Percentiles rank a stretch among this genome's conserved stretches.
These are phyloP conservation scores for Potamarius usumacintae DNA, from an alignment of 2,113 vertebrate species.

Conservation along the genomic window DNA sequence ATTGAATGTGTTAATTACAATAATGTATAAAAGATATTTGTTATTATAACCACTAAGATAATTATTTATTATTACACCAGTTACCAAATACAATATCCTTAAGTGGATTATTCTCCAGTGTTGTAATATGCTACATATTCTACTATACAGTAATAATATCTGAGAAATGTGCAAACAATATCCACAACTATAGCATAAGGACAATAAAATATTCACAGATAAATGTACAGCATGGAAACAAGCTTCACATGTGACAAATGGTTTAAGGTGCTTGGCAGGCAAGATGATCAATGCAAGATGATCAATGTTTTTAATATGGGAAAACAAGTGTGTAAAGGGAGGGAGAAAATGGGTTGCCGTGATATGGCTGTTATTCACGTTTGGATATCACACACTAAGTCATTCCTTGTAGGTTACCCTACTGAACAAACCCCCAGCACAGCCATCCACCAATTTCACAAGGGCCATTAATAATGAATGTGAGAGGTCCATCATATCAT, in stretches of 20 bases:
- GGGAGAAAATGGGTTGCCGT: neutral
- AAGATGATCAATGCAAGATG: conserved; percentile 22
- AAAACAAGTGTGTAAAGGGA: conserved; percentile 1
- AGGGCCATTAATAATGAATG: conserved; percentile 58
- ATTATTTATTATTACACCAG: neutral
- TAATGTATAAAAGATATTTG: neutral
- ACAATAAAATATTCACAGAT: neutral
- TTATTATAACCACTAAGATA: neutral
- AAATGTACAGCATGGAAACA: conserved; percentile 6
- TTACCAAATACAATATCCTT: neutral
- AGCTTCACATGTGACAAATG: neutral
- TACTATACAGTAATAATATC: neutral
- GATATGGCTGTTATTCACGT: conserved; percentile 29
- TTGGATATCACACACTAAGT: conserved; percentile 7
- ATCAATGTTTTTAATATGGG: conserved; percentile 32
- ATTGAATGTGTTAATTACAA: neutral
- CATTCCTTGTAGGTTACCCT: conserved; percentile 7
- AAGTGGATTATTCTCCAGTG: neutral
- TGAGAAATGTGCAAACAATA: neutral
- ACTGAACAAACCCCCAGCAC: conserved; percentile 11
- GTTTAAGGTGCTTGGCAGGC: neutral
- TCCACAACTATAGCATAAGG: neutral
- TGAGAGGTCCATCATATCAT: conserved; percentile 48
- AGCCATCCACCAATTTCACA: conserved; percentile 38
- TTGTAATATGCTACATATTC: neutral